Conservation (phyloP, 2,113 vertebrate genomes). For the Ranitomeya variabilis region DNA sequence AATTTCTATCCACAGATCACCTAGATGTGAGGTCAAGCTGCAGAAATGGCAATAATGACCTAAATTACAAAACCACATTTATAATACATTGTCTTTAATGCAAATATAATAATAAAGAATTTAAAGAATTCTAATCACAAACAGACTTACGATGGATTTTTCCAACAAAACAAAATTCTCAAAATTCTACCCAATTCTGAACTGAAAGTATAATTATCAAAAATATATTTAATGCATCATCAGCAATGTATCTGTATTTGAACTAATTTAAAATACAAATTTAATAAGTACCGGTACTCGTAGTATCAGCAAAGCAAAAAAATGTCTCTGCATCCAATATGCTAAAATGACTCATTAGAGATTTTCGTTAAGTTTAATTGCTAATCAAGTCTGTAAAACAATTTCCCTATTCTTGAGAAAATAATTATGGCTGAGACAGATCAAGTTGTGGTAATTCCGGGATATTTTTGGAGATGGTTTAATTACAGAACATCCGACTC, state of each 20-base stretch:
- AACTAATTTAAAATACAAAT: background rate
- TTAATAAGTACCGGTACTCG: background rate
- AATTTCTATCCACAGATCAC: background rate
- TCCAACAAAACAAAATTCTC: background rate
- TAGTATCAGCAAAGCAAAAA: background rate
- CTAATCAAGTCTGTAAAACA: slow-evolving; percentile 13
- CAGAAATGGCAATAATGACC: background rate
- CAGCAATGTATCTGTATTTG: background rate
- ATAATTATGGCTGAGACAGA: slow-evolving; percentile 4
- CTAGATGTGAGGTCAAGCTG: background rate
- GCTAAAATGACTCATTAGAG: background rate
- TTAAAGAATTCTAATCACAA: background rate
- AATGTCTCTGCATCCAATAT: background rate
- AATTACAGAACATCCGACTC: background rate
- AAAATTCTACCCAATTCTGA: background rate
- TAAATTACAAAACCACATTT: background rate
- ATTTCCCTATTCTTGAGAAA: slow-evolving; percentile 2
- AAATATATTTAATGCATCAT: background rate
- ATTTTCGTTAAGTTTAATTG: background rate
- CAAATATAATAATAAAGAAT: background rate
- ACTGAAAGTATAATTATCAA: background rate
- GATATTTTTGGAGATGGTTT: slow-evolving; percentile 3
- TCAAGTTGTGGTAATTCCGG: background rate
- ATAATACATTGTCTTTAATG: background rate
- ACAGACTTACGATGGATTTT: background rate